Percentiles rank a stretch among this genome's conserved stretches.
phyloP scores from a whole-genome alignment of 2,797 vertebrate species.

The Galago senegalensis region DNA sequence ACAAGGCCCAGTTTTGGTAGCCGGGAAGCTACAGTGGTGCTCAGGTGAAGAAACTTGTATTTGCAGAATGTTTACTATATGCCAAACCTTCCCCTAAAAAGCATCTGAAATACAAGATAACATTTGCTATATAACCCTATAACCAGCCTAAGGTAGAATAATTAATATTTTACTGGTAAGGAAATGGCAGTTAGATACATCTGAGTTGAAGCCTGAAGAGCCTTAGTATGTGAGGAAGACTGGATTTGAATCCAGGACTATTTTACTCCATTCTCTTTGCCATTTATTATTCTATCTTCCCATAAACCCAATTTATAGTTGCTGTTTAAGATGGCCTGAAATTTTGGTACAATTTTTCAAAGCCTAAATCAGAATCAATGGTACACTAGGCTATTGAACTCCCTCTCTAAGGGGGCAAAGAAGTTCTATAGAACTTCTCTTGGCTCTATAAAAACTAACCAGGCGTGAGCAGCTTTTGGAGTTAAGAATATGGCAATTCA shows the following conservation, averaged over 20 bases:
- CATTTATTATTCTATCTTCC: constrained; percentile 1
- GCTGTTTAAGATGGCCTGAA: constrained; percentile 32
- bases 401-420: background rate
- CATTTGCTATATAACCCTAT: constrained; percentile 29
- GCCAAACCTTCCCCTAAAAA: constrained; percentile 30
- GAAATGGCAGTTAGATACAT: background rate
- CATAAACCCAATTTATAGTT: constrained; percentile 36
- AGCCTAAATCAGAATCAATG: constrained; percentile 28
- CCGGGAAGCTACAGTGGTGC: background rate
- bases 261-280: background rate
- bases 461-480: background rate
- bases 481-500: constrained; percentile 46
- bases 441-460: background rate
- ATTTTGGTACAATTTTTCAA: constrained; percentile 50
- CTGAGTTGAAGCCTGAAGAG: background rate
- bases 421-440: background rate
- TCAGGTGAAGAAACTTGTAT: background rate
- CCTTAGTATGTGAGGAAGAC: background rate
- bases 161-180: constrained; percentile 48
- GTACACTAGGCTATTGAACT: background rate
- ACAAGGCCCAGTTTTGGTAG: background rate
- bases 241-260: background rate
- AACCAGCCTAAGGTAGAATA: background rate
- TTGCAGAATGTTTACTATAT: constrained; percentile 32
- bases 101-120: constrained; percentile 14